Conservation (phyloP, 2,888 invertebrate genomes). For the Apocheima hispidaria region DNA sequence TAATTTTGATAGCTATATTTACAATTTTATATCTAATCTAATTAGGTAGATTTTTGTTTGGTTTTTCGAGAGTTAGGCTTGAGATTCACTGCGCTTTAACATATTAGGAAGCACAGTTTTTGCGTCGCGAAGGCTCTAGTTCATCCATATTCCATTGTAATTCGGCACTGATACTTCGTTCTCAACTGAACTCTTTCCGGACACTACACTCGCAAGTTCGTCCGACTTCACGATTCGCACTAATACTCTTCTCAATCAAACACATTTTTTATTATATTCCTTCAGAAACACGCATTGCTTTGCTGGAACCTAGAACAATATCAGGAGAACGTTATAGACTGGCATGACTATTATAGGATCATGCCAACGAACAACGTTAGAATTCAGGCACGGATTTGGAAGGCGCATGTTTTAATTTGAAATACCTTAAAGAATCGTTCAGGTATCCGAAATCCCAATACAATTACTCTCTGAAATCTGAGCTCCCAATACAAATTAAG, state of each 20-base stretch:
- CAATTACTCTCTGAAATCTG: conserved; percentile 21
- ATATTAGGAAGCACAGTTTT: conserved; percentile 80
- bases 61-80: conserved; percentile 45
- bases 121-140: conserved; percentile 52
- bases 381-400: conserved; percentile 60
- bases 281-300: conserved; percentile 65
- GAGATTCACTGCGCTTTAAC: conserved; percentile 67
- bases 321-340: conserved; percentile 57
- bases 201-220: conserved; percentile 78
- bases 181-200: conserved; percentile 75
- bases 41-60: conserved; percentile 42
- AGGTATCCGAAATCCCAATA: conserved; percentile 14
- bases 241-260: conserved; percentile 71
- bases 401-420: conserved; percentile 60
- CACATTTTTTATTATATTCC: conserved; percentile 79
- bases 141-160: conserved; percentile 86
- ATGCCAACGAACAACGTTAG: conserved; percentile 62
- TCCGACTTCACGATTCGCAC: conserved; percentile 64
- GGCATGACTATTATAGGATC: conserved; percentile 51
- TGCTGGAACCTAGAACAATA: conserved; percentile 70
- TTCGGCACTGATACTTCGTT: conserved; percentile 66
- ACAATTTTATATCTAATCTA: conserved; percentile 53
- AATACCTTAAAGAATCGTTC: conserved; percentile 8
- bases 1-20: conserved; percentile 57
- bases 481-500: conserved; percentile 25